These are phyloP conservation scores for Pyxicephalus adspersus DNA, from an alignment of 2,113 vertebrate genomes.

Conservation along the genomic window DNA sequence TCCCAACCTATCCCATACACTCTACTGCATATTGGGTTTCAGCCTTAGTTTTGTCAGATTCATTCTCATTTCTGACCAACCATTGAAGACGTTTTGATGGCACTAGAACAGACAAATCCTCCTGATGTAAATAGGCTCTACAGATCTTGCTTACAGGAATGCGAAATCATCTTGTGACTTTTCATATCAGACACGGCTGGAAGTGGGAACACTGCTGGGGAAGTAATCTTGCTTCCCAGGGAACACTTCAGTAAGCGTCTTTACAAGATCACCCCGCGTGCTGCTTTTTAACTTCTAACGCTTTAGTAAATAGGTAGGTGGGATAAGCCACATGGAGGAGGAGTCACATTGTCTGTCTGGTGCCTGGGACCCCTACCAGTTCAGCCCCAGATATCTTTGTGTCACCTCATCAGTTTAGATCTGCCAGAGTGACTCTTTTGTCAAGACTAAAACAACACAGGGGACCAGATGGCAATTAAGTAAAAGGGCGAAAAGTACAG, in stretches of 20 bases:
- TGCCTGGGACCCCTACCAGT: conserved; percentile 20
- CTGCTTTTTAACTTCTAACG: conserved; percentile 1
- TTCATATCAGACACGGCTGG: conserved; percentile 9
- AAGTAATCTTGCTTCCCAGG: conserved; percentile 18
- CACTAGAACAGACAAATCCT: too few species aligned
- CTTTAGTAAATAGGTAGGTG: conserved; percentile 9
- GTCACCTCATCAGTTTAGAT: conserved; percentile 25
- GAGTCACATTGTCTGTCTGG: conserved; percentile 1
- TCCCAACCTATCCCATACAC: too few species aligned
- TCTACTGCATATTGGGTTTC: too few species aligned
- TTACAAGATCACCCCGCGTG: not conserved
- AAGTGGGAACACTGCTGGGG: not conserved
- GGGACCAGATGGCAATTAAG: conserved; percentile 19
- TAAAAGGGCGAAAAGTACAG: not conserved
- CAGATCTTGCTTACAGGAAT: conserved; percentile 5
- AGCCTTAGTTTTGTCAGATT: too few species aligned
- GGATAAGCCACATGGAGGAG: conserved; percentile 15
- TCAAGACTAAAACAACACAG: conserved; percentile 15
- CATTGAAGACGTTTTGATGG: too few species aligned
- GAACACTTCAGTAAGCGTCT: conserved; percentile 28
- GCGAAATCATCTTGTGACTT: not conserved
- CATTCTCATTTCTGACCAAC: too few species aligned
- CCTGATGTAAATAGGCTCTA: too few species aligned
- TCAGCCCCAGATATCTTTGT: conserved; percentile 16
- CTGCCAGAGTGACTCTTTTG: conserved; percentile 26